Conservation (phyloP, 1,140 invertebrate genomes). For the Laupala kohalensis region DNA sequence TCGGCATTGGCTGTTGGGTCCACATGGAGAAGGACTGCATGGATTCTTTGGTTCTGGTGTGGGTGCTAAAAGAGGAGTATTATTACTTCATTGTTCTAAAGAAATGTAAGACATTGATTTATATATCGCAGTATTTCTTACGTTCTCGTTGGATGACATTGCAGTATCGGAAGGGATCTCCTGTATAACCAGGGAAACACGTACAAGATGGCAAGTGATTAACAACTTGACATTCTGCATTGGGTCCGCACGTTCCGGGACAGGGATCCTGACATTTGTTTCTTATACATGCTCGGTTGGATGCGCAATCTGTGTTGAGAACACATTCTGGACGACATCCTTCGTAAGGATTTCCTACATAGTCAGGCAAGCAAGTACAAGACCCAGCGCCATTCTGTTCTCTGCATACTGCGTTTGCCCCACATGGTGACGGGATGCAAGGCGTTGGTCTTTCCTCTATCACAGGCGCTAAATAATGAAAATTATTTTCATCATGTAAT, state of each 20-base stretch:
- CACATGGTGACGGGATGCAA: slow-evolving; percentile 58
- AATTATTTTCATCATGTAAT: too few relatives aligned
- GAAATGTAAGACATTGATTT: slow-evolving; percentile 21
- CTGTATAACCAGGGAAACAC: slow-evolving; percentile 54
- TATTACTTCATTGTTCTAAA: slow-evolving; percentile 19
- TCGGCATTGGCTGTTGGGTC: slow-evolving; percentile 26
- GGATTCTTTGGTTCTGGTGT: slow-evolving; percentile 18
- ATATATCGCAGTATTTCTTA: slow-evolving; percentile 25
- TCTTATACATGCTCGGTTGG: slow-evolving; percentile 55
- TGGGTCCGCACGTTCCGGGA: slow-evolving; percentile 56
- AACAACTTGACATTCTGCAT: slow-evolving; percentile 62
- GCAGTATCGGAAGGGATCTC: slow-evolving; percentile 58
- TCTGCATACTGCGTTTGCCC: slow-evolving; percentile 54
- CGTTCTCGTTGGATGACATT: slow-evolving; percentile 27
- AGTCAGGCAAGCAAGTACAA: slow-evolving; percentile 50
- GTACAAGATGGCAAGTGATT: slow-evolving; percentile 59
- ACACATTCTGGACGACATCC: slow-evolving; percentile 60
- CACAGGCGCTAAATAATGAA: neutral
- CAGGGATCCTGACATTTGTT: slow-evolving; percentile 64
- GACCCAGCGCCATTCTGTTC: slow-evolving; percentile 46
- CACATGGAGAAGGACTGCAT: slow-evolving; percentile 25
- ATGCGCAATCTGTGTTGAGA: slow-evolving; percentile 55
- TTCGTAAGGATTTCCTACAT: slow-evolving; percentile 58
- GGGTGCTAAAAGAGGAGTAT: slow-evolving; percentile 18
- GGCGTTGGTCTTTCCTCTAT: slow-evolving; percentile 26